phyloP scores from a whole-genome alignment of 2,888 invertebrate species.

The Pseudococcus longispinus region DNA sequence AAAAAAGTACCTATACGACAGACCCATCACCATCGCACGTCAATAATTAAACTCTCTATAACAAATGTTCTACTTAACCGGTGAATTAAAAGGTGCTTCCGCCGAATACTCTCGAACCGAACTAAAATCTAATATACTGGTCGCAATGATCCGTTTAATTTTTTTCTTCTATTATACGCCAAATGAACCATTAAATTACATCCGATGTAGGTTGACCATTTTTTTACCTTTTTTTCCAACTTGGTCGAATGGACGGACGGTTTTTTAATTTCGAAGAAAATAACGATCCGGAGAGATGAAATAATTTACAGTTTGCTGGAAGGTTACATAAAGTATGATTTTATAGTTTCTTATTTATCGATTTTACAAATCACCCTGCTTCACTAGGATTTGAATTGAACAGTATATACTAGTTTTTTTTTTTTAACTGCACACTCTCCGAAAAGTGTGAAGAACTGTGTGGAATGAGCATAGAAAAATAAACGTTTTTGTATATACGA shows the following conservation, averaged over 20 bases:
- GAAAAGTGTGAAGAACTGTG: not conserved
- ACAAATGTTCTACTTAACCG: conserved; percentile 37
- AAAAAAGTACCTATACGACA: not conserved
- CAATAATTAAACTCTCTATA: conserved; percentile 24
- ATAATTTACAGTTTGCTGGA: conserved; percentile 32
- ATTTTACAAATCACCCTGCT: conserved; percentile 32
- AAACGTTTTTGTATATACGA: conserved; percentile 33
- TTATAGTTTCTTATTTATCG: conserved; percentile 38
- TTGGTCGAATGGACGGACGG: not conserved
- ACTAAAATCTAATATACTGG: conserved; percentile 10
- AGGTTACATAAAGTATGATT: conserved; percentile 36
- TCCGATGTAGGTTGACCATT: conserved; percentile 39
- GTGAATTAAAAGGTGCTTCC: conserved; percentile 41
- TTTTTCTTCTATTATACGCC: conserved; percentile 44
- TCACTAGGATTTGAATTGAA: not conserved
- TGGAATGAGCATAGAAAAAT: not conserved
- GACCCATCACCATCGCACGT: not conserved
- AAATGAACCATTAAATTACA: conserved; percentile 54
- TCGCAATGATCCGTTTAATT: conserved; percentile 42
- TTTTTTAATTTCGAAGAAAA: conserved; percentile 29
- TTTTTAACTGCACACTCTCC: not conserved
- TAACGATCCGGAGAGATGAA: not conserved
- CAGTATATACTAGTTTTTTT: not conserved
- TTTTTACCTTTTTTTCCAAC: not conserved
- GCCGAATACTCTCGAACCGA: conserved; percentile 16